A percentile compares a stretch with the other conserved stretches of the same genome.
Evolutionary conservation across 2,797 vertebrate genomes (phyloP).

Genomic region (Anabas testudineus): DNA sequence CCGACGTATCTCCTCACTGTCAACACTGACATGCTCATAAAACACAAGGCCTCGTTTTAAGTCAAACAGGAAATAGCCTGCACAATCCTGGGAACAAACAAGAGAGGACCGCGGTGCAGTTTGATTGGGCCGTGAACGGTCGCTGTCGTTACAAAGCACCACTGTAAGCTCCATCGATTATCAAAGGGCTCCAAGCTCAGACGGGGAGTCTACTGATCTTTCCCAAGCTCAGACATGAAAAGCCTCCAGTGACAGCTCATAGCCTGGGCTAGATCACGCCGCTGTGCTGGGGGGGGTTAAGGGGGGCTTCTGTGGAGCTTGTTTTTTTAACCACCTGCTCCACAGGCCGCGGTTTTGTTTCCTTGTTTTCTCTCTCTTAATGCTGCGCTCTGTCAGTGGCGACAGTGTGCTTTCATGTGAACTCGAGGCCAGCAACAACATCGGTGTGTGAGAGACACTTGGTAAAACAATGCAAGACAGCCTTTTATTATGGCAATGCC

Average conservation of each 20-base stretch:
- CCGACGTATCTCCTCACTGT: constrained; percentile 57
- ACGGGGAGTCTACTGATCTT: constrained; percentile 82
- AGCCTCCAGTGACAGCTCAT: constrained; percentile 82
- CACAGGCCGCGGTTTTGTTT: constrained; percentile 74
- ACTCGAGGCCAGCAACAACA: constrained; percentile 66
- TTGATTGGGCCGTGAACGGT: constrained; percentile 78
- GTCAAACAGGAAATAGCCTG: constrained; percentile 79
- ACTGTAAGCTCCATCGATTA: constrained; percentile 82
- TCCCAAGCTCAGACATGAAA: constrained; percentile 83
- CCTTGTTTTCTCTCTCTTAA: constrained; percentile 70
- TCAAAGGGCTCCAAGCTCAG: constrained; percentile 80
- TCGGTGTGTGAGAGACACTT: constrained; percentile 73
- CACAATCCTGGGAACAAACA: constrained; percentile 77
- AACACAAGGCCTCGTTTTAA: constrained; percentile 72
- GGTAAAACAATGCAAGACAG: constrained; percentile 81
- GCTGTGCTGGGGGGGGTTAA: constrained; percentile 40
- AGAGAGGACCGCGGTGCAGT: constrained; percentile 63
- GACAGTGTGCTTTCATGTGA: constrained; percentile 76
- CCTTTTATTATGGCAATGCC: constrained; percentile 79
- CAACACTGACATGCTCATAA: constrained; percentile 66
- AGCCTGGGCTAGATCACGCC: constrained; percentile 78
- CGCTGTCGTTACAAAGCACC: constrained; percentile 78
- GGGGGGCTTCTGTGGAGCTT: constrained; percentile 50
- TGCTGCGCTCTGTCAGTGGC: constrained; percentile 63
- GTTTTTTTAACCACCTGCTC: constrained; percentile 78